Evolutionary conservation across 1,140 invertebrate species (phyloP), one percentile per base, ranked within the genome.

Genomic region (Cecropterus lyciades): DNA sequence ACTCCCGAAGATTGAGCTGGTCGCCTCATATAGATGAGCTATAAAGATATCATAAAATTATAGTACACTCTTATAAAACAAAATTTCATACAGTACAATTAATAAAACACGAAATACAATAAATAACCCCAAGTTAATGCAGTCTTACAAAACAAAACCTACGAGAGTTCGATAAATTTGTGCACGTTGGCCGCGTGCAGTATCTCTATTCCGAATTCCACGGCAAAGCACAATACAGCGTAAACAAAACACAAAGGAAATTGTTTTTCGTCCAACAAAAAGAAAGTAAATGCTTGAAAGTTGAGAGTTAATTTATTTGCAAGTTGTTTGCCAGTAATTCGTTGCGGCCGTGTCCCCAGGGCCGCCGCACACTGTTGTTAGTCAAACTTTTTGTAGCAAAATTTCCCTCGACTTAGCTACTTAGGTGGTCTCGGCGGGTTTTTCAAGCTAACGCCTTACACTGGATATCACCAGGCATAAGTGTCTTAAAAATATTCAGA

Each of bases 241-340:
- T 82, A 84, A 84, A 85, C 79, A 80, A 82, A 82, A 82, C 65
- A 82, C 75, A 86, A 86, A 86, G 77, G 76, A 83, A 89, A 80
- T 89, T 87, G 81, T 87, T 87, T 82, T 82, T 78, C 79, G 77
- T 81, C 74, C 68, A 79, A 81, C 71, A 83, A 85, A 89, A 85
- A 87, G 83, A 86, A 88, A 85, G 84, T 87, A 88, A 88, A 84
- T 83, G 84, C 80, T 88, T 82, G 79, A 85, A 89, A 90, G 87
- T 84, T 86, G 84, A 77, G 82, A 89, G 85, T 89, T 90, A 88
- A 88, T 90, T 90, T 90, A 90, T 90, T 90, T 88, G 75, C 75
- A 86, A 90, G 85, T 90, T 87, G 80, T 86, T 89, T 86, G 80
- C 76, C 76, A 83, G 84, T 88, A 90, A 90, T 90, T 90, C 86